These are phyloP conservation scores for Virgularia gustaviana DNA, from an alignment of 92 coral and sea anemone genomes.

Conservation along the genomic window DNA sequence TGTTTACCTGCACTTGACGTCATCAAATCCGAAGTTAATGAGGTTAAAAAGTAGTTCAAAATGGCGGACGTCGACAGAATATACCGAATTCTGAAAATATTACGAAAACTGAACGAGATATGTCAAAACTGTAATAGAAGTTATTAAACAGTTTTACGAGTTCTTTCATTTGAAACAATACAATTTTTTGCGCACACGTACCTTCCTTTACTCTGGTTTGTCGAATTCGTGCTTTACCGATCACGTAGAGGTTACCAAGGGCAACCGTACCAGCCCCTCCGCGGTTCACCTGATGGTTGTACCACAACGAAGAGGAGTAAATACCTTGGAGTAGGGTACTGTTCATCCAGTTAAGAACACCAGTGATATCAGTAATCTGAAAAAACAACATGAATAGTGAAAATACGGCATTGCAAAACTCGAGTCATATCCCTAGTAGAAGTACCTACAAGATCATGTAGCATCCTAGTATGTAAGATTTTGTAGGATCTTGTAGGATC, in stretches of 20 bases:
- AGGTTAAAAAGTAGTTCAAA: no score
- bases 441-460: background rate
- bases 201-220: slow-evolving; percentile 71
- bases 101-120: no score
- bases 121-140: no score
- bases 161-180: no score
- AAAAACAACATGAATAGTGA: slow-evolving; percentile 3
- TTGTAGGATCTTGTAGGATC: no score
- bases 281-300: slow-evolving; percentile 53
- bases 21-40: no score
- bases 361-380: slow-evolving; percentile 75
- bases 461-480: no score
- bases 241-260: slow-evolving; percentile 54
- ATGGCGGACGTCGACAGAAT: no score
- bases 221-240: slow-evolving; percentile 79
- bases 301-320: slow-evolving; percentile 52
- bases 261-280: slow-evolving; percentile 52
- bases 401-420: background rate
- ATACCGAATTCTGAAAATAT: no score
- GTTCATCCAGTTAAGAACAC: slow-evolving; percentile 79
- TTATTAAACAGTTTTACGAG: no score
- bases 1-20: no score
- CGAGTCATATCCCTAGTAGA: background rate
- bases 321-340: slow-evolving; percentile 66
- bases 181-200: no score